Evolutionary conservation across 2,113 vertebrate species (phyloP), one percentile per base, ranked within the genome.

Genomic region (Dissostichus mawsoni): DNA sequence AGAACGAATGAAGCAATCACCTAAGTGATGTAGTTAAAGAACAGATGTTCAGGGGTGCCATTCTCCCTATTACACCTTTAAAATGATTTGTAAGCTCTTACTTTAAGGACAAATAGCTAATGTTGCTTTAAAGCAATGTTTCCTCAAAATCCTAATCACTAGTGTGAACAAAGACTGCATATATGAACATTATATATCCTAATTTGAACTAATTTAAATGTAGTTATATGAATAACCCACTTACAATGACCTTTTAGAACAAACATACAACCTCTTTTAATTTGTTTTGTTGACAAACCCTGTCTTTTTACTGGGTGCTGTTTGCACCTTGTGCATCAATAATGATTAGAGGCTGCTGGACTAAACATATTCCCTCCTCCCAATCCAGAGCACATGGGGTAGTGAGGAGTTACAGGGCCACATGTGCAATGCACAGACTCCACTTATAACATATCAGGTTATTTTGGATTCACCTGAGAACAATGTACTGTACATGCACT

Each of bases 261-360:
- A 66, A 69, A 51, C 50, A 10, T 72, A 47, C 13, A 66, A 59
- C 18, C 25, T 66, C 58, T 73, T 75, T 74, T 0, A 8, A 48
- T 0, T 2, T 47, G 47, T 33, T 47, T 62, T 78, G 66, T 80
- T 58, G 89, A 90, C 89, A 92, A 90, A 66, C 87, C 83, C 79
- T 72, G 5, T n/a, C 3, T 71, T 75, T 64, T 70, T 50, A 81
- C 53, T 66, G 80, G 86, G 76, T 86, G 81, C 82, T 81, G 58
- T 48, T 75, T 62, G 81, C 73, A 78, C 52, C 56, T 17, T 75
- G 63, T 76, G 63, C 62, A 64, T 48, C 4, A 52, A 23, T 56
- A 25, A 52, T 67, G 44, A 61, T 58, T 64, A 11, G 20, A 66
- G 16, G 66, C 68, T 85, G 69, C 61, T 74, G 58, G 44, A 48